phyloP scores from a whole-genome alignment of 2,797 vertebrate species.

The Gila robusta region DNA sequence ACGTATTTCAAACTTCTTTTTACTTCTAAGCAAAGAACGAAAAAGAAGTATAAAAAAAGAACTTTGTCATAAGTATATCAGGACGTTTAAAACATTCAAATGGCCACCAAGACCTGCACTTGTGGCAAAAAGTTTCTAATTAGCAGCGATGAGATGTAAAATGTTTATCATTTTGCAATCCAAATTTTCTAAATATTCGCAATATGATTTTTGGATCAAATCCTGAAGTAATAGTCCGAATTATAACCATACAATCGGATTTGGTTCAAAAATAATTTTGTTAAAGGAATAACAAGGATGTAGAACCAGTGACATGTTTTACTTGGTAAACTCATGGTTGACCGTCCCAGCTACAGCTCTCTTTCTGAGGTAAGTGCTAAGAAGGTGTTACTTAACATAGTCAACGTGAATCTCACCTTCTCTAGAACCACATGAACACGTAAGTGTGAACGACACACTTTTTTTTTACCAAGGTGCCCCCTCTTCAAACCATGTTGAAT shows the following conservation, averaged over 20 bases:
- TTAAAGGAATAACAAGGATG: neutral
- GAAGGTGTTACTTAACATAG: slow-evolving; percentile 30
- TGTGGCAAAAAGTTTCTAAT: neutral
- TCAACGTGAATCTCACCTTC: slow-evolving; percentile 18
- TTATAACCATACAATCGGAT: neutral
- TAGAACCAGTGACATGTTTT: neutral
- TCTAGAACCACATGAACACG: neutral
- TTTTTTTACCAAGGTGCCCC: slow-evolving; percentile 14
- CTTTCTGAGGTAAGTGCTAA: neutral
- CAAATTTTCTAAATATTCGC: neutral
- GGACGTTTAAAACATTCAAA: neutral
- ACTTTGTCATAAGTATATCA: too few relatives aligned
- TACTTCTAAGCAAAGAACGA: neutral
- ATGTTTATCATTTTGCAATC: neutral
- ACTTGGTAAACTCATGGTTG: neutral
- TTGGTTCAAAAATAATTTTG: neutral
- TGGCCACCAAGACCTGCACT: neutral
- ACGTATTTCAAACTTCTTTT: neutral
- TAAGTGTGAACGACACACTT: slow-evolving; percentile 26
- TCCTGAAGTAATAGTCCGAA: neutral
- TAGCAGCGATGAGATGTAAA: neutral
- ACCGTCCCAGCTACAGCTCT: neutral
- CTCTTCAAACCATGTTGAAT: slow-evolving; percentile 55
- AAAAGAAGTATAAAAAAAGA: neutral
- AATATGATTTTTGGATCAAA: neutral